Base-by-base conservation (phyloP, 23 tunicate species). In the Botrylloides violaceus region DNA sequence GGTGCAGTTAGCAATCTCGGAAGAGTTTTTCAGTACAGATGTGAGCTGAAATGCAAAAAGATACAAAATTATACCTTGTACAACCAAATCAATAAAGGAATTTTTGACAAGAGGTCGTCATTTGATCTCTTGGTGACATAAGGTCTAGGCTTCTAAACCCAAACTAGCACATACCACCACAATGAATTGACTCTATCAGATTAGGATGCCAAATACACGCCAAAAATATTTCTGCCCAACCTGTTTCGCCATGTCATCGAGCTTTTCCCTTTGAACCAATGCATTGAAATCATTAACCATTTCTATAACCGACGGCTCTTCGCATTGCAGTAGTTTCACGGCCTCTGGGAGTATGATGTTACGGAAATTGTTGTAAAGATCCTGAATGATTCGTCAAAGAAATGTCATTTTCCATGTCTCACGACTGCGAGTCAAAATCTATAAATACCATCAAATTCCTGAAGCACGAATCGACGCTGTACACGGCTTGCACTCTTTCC, bases 271-370 rank as follows among this genome's bases (percentile, higher is more conserved):
- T 38, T 90, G 97, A 56, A 83, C 24, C 18, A 90, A 77, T 36
- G 49, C 24, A 32, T 75, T 75, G 39, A 90, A 71, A 21, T 81
- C 81, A 4, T 83, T 58, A 18, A 79, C 90, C 34, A 90, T 77
- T 38, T 83, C 86, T 31, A 78, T 66, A 22, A 83, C 90, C n/a
- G 97, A 83, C 28, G 84, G 85, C 58, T 90, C 92, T 65, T 90
- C 97, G 37, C 90, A 83, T 58, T 83, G 97, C 32, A 90, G 70
- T 21, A 83, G 57, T 61, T 83, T 90, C 57, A 80, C 82, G 0
- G 97, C 97, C 68, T 90, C 97, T 49, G 97, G 97, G 2, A 83
- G 79, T 25, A 90, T 90, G 35, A 90, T 90, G 78, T 90, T 80
- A 2, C 92, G 77, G 79, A 90, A 90, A 59, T 83, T 83, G 75